Evolutionary conservation across 2,888 invertebrate genomes (phyloP).

Genomic region (Callyntrura guangdongensis): DNA sequence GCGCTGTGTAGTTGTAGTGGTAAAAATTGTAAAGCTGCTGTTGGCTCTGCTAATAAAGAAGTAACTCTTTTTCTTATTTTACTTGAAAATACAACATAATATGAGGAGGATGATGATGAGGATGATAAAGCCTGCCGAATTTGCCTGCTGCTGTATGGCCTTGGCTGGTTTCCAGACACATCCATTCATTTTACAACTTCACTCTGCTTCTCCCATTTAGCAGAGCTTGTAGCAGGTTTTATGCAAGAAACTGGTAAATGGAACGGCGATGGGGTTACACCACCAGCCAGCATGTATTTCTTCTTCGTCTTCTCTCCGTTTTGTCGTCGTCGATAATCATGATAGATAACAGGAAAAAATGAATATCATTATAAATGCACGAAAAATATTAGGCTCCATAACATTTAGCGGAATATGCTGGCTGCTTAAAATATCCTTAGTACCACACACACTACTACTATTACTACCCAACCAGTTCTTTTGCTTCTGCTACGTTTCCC

Average conservation of each 20-base stretch:
- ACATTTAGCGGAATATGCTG: background rate
- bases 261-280: background rate
- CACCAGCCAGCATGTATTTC: background rate
- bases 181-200: conserved; percentile 25
- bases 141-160: conserved; percentile 18
- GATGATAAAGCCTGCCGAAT: too few species aligned
- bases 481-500: too few species aligned
- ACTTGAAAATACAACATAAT: background rate
- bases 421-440: background rate
- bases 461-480: too few species aligned
- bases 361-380: conserved; percentile 6
- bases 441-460: too few species aligned
- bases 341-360: conserved; percentile 50
- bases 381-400: conserved; percentile 12
- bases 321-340: conserved; percentile 39
- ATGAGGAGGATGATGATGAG: background rate
- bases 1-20: background rate
- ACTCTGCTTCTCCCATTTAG: background rate
- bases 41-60: conserved; percentile 29
- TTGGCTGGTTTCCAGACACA: conserved; percentile 59
- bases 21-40: background rate
- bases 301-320: background rate
- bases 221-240: background rate
- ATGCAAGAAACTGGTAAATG: background rate
- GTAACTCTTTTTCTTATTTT: conserved; percentile 26